Evolutionary conservation across 2,113 vertebrate genomes (phyloP), one percentile per base, ranked within the genome.

Genomic region (Numida meleagris): DNA sequence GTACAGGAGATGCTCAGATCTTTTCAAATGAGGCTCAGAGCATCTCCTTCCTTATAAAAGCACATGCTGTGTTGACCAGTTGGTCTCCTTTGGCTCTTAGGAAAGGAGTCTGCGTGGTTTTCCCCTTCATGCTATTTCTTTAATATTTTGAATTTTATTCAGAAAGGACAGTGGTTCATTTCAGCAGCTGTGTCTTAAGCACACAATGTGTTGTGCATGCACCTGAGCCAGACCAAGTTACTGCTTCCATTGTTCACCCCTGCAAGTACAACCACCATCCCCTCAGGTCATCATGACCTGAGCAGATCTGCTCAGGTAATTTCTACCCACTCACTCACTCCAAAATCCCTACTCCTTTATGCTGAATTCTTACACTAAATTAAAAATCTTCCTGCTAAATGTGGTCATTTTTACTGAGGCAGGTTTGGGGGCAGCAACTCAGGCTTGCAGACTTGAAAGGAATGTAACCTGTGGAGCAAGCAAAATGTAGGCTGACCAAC

Each of bases 131-230:
- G 12, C 7, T 23, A 10, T 25, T 76, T 57, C 61, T 79, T 73
- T 73, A 82, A 65, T 40, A 68, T 83, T n/a, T 25, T 53, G 6
- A 71, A 48, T 81, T 48, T 73, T 78, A 46, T 20, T 48, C 40
- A 33, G 46, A 75, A 82, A 9, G 16, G 36, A 45, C 51, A 63
- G 58, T 14, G 57, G 38, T 29, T 71, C 36, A 73, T 27, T 58
- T 63, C 53, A 59, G 62, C 76, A 43, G 48, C 71, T 73, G 75
- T 31, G 27, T 21, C 0, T 0, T 4, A 70, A 50, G 72, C 36
- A 67, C 7, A 1, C 25, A 11, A 19, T 3, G 16, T 2, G 1
- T 7, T 45, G 6, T 14, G 43, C 0, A 0, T 10, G 45, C 45
- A 20, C 16, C 48, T 40, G 33, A 86, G 43, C 33, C 8, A 25